phyloP scores from a whole-genome alignment of 2,888 invertebrate genomes.

The Parochlus steinenii region DNA sequence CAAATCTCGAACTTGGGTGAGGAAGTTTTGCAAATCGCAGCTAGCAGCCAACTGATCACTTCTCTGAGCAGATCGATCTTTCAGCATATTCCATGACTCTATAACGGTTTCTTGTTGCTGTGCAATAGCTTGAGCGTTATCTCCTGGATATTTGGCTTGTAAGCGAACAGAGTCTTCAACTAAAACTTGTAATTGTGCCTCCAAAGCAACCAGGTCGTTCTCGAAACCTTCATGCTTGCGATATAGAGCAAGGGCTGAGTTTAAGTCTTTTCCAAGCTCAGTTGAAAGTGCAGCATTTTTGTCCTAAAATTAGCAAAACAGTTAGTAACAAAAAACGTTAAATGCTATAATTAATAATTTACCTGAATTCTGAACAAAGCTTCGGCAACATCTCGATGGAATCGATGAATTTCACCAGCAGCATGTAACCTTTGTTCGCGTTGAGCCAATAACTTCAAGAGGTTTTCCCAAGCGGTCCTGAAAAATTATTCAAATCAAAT shows the following conservation, averaged over 20 bases:
- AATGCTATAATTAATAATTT: not conserved
- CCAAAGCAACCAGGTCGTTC: conserved; percentile 81
- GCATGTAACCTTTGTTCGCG: conserved; percentile 78
- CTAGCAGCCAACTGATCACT: conserved; percentile 71
- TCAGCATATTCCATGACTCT: conserved; percentile 73
- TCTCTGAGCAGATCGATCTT: conserved; percentile 64
- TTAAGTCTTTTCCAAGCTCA: conserved; percentile 65
- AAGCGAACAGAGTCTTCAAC: conserved; percentile 85
- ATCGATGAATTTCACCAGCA: conserved; percentile 92
- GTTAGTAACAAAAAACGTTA: not conserved
- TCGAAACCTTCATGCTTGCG: conserved; percentile 85
- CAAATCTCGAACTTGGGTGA: conserved; percentile 72
- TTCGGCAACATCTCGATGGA: conserved; percentile 90
- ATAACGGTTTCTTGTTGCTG: conserved; percentile 74
- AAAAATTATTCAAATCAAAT: conserved; percentile 13
- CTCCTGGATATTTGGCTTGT: conserved; percentile 76
- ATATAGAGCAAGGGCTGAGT: conserved; percentile 65
- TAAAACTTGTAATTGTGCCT: conserved; percentile 77
- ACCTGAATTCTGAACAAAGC: conserved; percentile 67
- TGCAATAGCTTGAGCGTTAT: conserved; percentile 77
- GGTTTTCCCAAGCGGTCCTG: conserved; percentile 71
- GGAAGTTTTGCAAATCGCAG: conserved; percentile 75
- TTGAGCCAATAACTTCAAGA: conserved; percentile 71
- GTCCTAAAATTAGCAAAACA: conserved; percentile 32
- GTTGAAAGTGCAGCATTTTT: conserved; percentile 73